Percentiles rank a stretch among this genome's conserved stretches.
These are phyloP conservation scores for Tolypeutes matacus DNA, from an alignment of 2,797 vertebrate species.

Conservation along the genomic window DNA sequence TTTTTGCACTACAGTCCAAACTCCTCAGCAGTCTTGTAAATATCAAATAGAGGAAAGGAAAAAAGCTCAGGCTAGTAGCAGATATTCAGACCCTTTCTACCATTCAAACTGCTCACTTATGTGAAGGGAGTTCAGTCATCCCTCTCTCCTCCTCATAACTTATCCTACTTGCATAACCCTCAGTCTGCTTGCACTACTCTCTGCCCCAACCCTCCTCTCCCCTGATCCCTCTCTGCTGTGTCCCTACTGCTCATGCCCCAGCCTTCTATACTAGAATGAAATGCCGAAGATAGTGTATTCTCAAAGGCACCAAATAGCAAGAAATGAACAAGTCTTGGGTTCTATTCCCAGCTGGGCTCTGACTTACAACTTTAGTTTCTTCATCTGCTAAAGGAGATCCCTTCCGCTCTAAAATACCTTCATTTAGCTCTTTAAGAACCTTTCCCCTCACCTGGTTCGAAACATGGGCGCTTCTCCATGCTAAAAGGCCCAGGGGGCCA, in stretches of 20 bases:
- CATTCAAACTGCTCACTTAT: background rate
- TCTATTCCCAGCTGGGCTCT: background rate
- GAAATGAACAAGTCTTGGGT: background rate
- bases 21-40: background rate
- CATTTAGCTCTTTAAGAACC: background rate
- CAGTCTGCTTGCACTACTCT: background rate
- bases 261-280: background rate
- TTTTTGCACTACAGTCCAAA: background rate
- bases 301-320: background rate
- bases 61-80: background rate
- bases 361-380: background rate
- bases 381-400: background rate
- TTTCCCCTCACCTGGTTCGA: background rate
- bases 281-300: background rate
- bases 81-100: background rate
- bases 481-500: background rate
- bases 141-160: background rate
- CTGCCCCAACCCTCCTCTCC: background rate
- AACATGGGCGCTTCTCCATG: background rate
- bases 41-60: background rate
- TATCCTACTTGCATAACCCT: background rate
- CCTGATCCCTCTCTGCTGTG: background rate
- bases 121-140: background rate
- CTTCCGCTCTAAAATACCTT: background rate
- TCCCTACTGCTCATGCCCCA: rapidly evolving